Conservation (phyloP, 2,888 invertebrate species). For the Neocrepidodera transversa region DNA sequence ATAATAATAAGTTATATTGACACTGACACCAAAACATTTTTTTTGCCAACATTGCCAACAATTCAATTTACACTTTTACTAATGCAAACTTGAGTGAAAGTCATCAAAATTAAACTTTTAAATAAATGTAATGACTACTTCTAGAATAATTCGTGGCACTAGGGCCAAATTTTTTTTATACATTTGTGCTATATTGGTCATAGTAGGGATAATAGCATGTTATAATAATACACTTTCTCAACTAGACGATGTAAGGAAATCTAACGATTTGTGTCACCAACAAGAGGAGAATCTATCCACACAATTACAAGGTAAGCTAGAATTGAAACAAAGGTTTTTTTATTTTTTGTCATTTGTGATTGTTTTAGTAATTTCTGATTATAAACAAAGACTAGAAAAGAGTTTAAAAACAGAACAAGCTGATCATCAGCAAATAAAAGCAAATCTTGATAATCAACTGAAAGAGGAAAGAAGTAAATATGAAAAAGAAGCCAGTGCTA, state of each 20-base stretch:
- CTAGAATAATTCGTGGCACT: conserved; percentile 63
- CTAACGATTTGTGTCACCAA: conserved; percentile 64
- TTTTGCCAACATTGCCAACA: conserved; percentile 24
- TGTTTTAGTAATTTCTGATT: conserved; percentile 64
- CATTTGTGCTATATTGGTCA: conserved; percentile 62
- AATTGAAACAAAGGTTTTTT: no score
- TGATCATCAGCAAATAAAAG: conserved; percentile 63
- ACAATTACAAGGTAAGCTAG: conserved; percentile 65
- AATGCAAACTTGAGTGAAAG: conserved; percentile 32
- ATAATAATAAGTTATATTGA: no score
- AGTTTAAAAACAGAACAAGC: conserved; percentile 65
- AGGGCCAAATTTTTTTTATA: conserved; percentile 66
- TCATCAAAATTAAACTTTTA: conserved; percentile 10
- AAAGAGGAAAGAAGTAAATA: conserved; percentile 62
- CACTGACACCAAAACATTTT: neutral
- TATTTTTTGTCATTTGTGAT: neutral
- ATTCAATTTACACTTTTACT: conserved; percentile 1
- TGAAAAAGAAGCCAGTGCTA: conserved; percentile 62
- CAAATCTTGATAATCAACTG: conserved; percentile 60
- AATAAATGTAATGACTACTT: conserved; percentile 61
- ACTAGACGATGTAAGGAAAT: conserved; percentile 64
- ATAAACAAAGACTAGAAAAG: conserved; percentile 66
- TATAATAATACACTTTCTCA: conserved; percentile 67
- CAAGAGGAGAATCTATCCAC: conserved; percentile 67
- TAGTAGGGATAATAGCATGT: conserved; percentile 65